Evolutionary conservation across 2,888 invertebrate genomes (phyloP), one percentile per base, ranked within the genome.

Genomic region (Ormia ochracea): DNA sequence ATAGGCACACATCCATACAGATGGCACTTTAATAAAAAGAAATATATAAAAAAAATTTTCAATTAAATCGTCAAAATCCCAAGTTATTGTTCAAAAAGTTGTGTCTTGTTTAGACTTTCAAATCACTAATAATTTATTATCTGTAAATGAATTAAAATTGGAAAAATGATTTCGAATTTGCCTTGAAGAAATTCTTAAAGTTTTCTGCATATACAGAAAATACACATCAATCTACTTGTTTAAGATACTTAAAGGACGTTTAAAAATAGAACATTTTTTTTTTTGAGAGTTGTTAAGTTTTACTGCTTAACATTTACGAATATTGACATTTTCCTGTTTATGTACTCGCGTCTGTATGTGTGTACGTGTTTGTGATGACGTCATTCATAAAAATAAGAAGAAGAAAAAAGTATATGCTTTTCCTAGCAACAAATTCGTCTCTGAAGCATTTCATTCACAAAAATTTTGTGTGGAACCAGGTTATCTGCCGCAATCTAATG

Each of bases 391-490:
- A 45, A 45, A 21, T 65, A 48, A 61, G 48, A 68, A 50, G 31
- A 65, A 36, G 52, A 54, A 68, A 50, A 38, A 65, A 36, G 52
- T 38, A 38, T 43, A 26, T 19, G 10, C 26, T 19, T 26, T 21
- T n/a, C 63, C 43, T 73, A 26, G 61, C 63, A 75, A 68, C 66
- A 78, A 66, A 58, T 65, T 78, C 52, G 38, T 50, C 52, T 58
- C 63, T 14, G 38, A 33, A 19, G n/a, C 50, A 50, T 52, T 77
- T 65, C 77, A 77, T 77, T 77, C 58, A 77, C 69, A 52, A 79
- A 78, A 69, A 38, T 54, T 4, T 19, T n/a, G 1, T 75, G 74
- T 79, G 70, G 79, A 79, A 79, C 79, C 52, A 79, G 79, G 79
- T 75, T 65, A 66, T 65, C 61, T 70, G 41, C 21, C 41, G 56